Evolutionary conservation across 2,888 invertebrate species (phyloP), one percentile per base, ranked within the genome.

Genomic region (Leucophenga maculata): DNA sequence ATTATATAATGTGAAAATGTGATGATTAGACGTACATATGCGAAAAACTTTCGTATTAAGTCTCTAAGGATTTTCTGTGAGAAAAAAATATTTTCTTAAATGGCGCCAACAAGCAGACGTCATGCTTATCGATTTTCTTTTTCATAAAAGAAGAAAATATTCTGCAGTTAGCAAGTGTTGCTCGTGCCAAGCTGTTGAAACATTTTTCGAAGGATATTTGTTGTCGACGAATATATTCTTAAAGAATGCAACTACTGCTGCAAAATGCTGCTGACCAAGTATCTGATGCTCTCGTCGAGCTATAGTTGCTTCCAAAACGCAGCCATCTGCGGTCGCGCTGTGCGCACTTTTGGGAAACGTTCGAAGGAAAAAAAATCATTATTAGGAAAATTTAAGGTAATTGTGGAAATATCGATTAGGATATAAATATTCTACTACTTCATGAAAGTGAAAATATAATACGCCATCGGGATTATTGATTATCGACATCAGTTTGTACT

Each of bases 381-480:
- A 50, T 65, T 72, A 54, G 59, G 65, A 9, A 76, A 72, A 68
- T 62, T 77, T 13, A 72, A 77, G 77, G 77, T 77, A 77, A 75
- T 44, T 32, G n/a, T n/a, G n/a, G n/a, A n/a, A n/a, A n/a, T n/a
- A n/a, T n/a, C n/a, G n/a, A n/a, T n/a, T n/a, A n/a, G n/a, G n/a
- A n/a, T n/a, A n/a, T n/a, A 48, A 44, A 52, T 32, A 32, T n/a
- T 14, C 26, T 26, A 14, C 3, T 14, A 14, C 20, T 6, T 20
- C 13, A 55, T 55, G 18, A 18, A 18, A 18, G 54, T 54, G 14
- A 13, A 39, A 39, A 39, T 39, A 8, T 11, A 8, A 39, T 11
- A 11, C 11, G 39, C 9, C 39, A 39, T 11, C 11, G 11, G 8
- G 11, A 39, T 39, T 39, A 39, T 39, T 26, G n/a, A 26, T 59